phyloP scores from a whole-genome alignment of 2,888 invertebrate genomes.

The Aphodius granarius region DNA sequence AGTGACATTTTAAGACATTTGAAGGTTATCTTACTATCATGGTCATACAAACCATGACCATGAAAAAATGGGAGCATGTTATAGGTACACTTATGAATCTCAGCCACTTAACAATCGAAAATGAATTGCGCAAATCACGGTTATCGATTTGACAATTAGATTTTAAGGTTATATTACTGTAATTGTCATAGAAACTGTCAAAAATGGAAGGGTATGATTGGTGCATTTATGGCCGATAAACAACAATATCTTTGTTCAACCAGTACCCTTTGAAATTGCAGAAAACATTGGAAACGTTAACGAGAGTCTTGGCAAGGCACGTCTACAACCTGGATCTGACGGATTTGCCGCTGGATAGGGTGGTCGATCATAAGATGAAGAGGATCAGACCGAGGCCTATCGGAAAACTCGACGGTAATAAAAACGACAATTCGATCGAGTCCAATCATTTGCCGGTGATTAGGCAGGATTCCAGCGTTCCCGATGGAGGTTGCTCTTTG shows the following conservation, averaged over 20 bases:
- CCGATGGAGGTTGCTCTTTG: slow-evolving; percentile 43
- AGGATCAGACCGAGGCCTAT: slow-evolving; percentile 54
- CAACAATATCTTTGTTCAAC: neutral
- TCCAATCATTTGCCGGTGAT: slow-evolving; percentile 37
- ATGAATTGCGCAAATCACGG: neutral
- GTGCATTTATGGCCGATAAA: too few relatives aligned
- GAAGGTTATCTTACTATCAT: too few relatives aligned
- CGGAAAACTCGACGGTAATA: slow-evolving; percentile 41
- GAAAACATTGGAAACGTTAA: slow-evolving; percentile 97
- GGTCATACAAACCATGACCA: too few relatives aligned
- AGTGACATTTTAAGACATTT: slow-evolving; percentile 38
- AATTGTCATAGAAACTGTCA: too few relatives aligned
- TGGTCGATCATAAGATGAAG: slow-evolving; percentile 79
- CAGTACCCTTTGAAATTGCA: slow-evolving; percentile 54
- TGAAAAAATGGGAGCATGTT: too few relatives aligned
- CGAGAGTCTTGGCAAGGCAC: slow-evolving; percentile 90
- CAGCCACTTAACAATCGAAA: neutral
- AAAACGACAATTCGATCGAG: slow-evolving; percentile 36
- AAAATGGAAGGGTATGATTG: too few relatives aligned
- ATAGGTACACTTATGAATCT: neutral
- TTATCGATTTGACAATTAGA: too few relatives aligned
- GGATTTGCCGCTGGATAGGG: slow-evolving; percentile 78
- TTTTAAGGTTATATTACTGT: too few relatives aligned
- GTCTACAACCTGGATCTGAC: slow-evolving; percentile 92
- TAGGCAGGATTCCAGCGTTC: slow-evolving; percentile 48